These are phyloP conservation scores for Syrrhaptes paradoxus DNA, from an alignment of 2,113 vertebrate species.

Conservation along the genomic window DNA sequence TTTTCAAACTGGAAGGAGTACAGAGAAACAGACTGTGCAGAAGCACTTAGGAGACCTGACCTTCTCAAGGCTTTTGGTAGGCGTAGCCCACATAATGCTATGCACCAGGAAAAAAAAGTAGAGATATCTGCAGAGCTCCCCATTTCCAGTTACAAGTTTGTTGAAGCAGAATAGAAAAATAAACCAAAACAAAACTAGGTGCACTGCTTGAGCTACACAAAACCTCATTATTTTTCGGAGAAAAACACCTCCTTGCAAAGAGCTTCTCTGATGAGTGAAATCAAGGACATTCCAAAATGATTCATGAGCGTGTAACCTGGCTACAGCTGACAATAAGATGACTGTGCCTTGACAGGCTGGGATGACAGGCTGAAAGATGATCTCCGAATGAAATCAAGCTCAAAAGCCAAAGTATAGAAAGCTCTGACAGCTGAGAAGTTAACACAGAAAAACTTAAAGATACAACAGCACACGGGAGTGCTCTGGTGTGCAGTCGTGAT, in stretches of 20 bases:
- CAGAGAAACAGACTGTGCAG: not conserved
- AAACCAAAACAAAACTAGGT: not conserved
- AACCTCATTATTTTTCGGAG: not conserved
- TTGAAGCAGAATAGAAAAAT: not conserved
- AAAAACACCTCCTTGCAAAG: not conserved
- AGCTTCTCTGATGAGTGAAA: not conserved
- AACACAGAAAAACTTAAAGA: not conserved
- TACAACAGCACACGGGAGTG: not conserved
- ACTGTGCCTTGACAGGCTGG: not conserved
- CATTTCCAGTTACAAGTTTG: not conserved
- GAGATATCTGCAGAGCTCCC: not conserved
- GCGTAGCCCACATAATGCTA: not conserved
- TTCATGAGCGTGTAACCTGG: constrained; percentile 1
- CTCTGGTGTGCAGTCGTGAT: not conserved
- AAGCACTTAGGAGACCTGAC: not conserved
- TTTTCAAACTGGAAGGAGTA: not conserved
- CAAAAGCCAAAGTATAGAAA: constrained; percentile 1
- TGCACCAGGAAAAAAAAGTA: not conserved
- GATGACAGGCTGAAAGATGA: constrained; percentile 20
- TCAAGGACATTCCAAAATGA: constrained; percentile 22
- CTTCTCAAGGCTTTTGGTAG: not conserved
- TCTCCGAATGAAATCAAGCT: constrained; percentile 6
- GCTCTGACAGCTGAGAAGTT: not conserved
- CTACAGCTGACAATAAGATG: constrained; percentile 1
- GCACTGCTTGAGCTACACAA: not conserved